Evolutionary conservation across 2,888 invertebrate genomes (phyloP).

Genomic region (Nomada goodeniana): DNA sequence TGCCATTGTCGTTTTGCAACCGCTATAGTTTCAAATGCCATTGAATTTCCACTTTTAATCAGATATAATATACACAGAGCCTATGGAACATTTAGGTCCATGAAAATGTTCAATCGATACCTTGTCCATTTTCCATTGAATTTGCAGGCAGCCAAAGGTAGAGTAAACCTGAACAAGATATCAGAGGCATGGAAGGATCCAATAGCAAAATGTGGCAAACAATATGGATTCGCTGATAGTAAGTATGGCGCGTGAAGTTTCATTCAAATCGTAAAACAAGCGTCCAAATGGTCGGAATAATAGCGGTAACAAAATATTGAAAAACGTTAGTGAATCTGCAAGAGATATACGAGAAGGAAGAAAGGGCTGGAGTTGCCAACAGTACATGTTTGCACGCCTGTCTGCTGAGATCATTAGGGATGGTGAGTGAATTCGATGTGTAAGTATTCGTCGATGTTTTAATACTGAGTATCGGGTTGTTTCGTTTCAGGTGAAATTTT

Average conservation of each 20-base stretch:
- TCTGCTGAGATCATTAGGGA: not conserved
- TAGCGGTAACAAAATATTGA: too few relatives aligned
- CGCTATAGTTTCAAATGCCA: too few relatives aligned
- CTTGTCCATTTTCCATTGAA: not conserved
- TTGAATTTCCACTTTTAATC: too few relatives aligned
- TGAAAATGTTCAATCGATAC: too few relatives aligned
- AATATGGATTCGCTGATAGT: conserved; percentile 21
- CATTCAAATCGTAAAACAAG: not conserved
- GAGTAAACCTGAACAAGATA: not conserved
- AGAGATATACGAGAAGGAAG: conserved; percentile 10
- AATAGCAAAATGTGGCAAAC: not conserved
- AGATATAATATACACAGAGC: too few relatives aligned
- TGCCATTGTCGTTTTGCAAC: too few relatives aligned
- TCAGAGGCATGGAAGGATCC: not conserved
- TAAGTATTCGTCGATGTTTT: too few relatives aligned
- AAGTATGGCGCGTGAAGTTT: not conserved
- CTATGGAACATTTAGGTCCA: too few relatives aligned
- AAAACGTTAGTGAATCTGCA: not conserved
- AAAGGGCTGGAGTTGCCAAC: accelerated
- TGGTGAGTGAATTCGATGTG: not conserved
- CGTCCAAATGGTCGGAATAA: not conserved
- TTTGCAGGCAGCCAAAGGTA: conserved; percentile 10
- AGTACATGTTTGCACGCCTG: conserved; percentile 11
- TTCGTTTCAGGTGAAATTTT: conserved; percentile 21
- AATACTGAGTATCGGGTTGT: not conserved